Base-by-base conservation (phyloP, 2,797 vertebrate genomes). In the Microcaecilia unicolor region DNA sequence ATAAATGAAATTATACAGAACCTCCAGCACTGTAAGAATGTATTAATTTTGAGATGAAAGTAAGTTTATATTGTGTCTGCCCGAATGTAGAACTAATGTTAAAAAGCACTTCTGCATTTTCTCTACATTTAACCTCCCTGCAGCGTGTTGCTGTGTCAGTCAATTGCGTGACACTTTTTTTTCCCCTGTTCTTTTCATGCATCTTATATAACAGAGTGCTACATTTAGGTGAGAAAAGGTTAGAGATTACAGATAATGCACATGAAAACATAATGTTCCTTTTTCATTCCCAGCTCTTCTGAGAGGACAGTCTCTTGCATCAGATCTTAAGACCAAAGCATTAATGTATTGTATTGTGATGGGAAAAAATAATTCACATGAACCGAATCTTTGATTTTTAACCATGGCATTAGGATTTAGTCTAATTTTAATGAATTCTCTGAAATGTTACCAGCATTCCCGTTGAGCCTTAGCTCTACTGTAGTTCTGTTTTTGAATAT, bases 341-440 rank as follows among this genome's bases (percentile, higher is more conserved):
- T 41, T 44, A 41, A 28, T 28, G 31, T 49, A 22, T 33, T 47
- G 27, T 50, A 10, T 5, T 26, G 39, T 55, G 55, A 59, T 47
- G 48, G 39, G 60, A 59, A 26, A 11, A 26, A 37, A 26, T 40
- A 31, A 34, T 13, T 22, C 41, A 18, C 22, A 4, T 56, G 67
- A 60, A 41, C 48, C 58, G 53, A 39, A 44, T 44, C 31, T 48
- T 31, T 53, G 49, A 65, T 55, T 55, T 22, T 60, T 61, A 45
- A 49, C 50, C 15, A 39, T 25, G 38, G 28, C 56, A 24, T 58
- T 52, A 64, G 44, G 52, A 40, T 50, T 51, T 8, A 4, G 32
- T 33, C 64, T 55, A 41, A 48, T 55, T 48, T 23, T 52, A 46
- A 58, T 59, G 34, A 52, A 69, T 15, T 55, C 47, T 58, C 45